A percentile compares a stretch with the other conserved stretches of the same genome.
Conservation (phyloP, 2,888 invertebrate genomes). For the Scaptomyza reducta region DNA sequence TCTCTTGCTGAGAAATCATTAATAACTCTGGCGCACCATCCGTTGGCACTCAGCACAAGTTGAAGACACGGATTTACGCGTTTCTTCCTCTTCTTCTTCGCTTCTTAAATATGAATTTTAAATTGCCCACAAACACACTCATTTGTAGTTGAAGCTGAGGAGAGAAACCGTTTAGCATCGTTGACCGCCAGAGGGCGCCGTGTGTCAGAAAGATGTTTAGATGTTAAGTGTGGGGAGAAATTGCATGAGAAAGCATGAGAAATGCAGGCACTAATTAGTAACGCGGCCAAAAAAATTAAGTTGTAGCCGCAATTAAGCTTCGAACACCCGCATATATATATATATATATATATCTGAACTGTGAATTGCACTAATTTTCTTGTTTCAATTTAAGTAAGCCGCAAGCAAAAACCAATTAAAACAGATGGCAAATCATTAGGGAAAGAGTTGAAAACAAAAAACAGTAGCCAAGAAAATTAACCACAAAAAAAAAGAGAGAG, state of each 20-base stretch:
- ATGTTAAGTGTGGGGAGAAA: conserved; percentile 6
- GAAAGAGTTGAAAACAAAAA: background rate
- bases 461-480: conserved; percentile 24
- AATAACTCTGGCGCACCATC: conserved; percentile 64
- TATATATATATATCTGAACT: conserved; percentile 1
- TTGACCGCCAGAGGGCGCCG: conserved; percentile 57
- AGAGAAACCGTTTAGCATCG: conserved; percentile 39
- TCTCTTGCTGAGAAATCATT: conserved; percentile 51
- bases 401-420: conserved; percentile 5
- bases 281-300: conserved; percentile 32
- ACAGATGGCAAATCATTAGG: conserved; percentile 35
- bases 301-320: conserved; percentile 42
- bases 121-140: conserved; percentile 55
- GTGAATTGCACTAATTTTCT: no score
- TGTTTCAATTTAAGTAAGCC: conserved; percentile 9
- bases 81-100: conserved; percentile 38
- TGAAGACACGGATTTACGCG: conserved; percentile 53
- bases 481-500: background rate
- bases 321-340: background rate
- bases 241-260: background rate
- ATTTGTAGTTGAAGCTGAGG: no score
- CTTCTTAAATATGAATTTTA: conserved; percentile 73
- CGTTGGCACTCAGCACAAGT: conserved; percentile 70
- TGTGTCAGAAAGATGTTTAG: conserved; percentile 32
- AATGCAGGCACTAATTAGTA: conserved; percentile 31